These are phyloP conservation scores for Stichopus horrens DNA, from an alignment of 53 echinoderm and acorn worm genomes.

Conservation along the genomic window DNA sequence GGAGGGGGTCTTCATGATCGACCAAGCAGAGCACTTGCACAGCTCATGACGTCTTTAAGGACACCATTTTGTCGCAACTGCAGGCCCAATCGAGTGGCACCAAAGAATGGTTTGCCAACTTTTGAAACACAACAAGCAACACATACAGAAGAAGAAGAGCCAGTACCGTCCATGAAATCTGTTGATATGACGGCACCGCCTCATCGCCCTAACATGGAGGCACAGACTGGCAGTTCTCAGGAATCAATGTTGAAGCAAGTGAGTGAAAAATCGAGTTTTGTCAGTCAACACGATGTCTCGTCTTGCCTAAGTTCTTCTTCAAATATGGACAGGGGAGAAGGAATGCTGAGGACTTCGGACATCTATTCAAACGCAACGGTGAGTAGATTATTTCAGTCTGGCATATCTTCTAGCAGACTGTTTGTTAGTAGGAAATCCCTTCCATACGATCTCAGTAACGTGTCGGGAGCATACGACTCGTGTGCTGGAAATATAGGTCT, in stretches of 20 bases:
- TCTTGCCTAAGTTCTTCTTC: constrained; percentile 26
- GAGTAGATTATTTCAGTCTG: too few relatives aligned
- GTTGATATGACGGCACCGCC: not conserved
- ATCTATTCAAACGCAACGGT: too few relatives aligned
- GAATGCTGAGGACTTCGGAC: not conserved
- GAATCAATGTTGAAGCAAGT: constrained; percentile 20
- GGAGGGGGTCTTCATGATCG: not conserved
- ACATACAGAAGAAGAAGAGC: not conserved
- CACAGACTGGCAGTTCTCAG: not conserved
- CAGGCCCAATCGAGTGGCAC: constrained; percentile 8
- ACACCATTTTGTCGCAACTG: constrained; percentile 12
- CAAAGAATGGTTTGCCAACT: not conserved
- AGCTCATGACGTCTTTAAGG: not conserved
- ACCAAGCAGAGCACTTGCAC: not conserved
- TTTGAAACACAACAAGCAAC: not conserved
- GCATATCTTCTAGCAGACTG: too few relatives aligned
- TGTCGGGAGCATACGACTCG: too few relatives aligned
- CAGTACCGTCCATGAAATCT: not conserved
- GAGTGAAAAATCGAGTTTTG: constrained; percentile 17
- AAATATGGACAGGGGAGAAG: not conserved
- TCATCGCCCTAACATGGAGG: too few relatives aligned
- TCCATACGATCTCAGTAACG: too few relatives aligned
- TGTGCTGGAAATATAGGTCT: not conserved
- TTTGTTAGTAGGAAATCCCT: too few relatives aligned
- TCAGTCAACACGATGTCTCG: not conserved